Evolutionary conservation across 2,888 invertebrate species (phyloP).

Genomic region (Drosophila mettleri): DNA sequence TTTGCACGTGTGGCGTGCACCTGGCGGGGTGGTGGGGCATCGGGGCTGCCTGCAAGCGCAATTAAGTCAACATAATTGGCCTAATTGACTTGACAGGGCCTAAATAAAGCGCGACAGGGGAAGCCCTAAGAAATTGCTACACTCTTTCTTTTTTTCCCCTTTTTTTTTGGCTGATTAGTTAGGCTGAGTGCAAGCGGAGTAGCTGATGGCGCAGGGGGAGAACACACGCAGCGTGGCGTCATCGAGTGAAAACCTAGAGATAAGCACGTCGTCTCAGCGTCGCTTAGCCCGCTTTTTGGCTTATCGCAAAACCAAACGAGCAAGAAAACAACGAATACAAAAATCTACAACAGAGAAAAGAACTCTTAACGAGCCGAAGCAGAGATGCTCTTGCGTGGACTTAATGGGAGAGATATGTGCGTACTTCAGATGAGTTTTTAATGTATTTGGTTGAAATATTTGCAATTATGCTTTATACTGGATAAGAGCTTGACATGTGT

Average conservation of each 20-base stretch:
- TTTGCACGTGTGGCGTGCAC: constrained; percentile 68
- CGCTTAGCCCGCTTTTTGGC: constrained; percentile 51
- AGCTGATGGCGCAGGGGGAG: neutral
- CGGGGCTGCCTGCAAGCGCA: constrained; percentile 66
- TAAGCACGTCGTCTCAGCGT: constrained; percentile 54
- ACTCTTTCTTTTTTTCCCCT: constrained; percentile 1
- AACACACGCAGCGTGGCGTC: constrained; percentile 56
- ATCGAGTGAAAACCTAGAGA: constrained; percentile 47
- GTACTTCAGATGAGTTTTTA: neutral
- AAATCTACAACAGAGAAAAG: constrained; percentile 4
- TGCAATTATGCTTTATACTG: no score
- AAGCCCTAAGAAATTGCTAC: constrained; percentile 31
- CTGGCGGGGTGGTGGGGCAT: neutral
- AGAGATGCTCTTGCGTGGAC: neutral
- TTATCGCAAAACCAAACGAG: constrained; percentile 59
- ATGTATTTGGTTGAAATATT: no score
- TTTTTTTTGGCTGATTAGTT: constrained; percentile 19
- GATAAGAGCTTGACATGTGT: no score
- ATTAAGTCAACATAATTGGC: constrained; percentile 76
- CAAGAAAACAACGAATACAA: constrained; percentile 29
- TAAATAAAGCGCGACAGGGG: constrained; percentile 30
- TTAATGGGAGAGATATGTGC: neutral
- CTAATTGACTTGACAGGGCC: constrained; percentile 73
- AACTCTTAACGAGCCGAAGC: neutral
- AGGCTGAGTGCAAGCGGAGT: constrained; percentile 7